Conservation (phyloP, 2,797 vertebrate species). For the Orestias chungarensis region DNA sequence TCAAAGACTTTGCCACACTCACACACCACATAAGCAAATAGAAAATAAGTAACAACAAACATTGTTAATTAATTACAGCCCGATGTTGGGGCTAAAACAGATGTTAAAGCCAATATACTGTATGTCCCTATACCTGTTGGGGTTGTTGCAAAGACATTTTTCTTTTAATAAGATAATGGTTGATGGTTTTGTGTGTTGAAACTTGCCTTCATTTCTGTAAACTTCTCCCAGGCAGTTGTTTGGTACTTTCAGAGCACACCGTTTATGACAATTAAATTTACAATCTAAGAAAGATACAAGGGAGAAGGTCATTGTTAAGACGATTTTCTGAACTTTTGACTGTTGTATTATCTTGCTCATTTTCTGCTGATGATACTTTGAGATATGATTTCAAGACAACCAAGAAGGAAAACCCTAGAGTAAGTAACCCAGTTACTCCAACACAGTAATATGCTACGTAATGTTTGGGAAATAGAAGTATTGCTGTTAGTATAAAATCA, state of each 20-base stretch:
- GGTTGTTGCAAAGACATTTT: not conserved
- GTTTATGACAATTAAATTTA: slow-evolving; percentile 98
- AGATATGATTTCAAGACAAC: not conserved
- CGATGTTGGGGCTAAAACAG: not conserved
- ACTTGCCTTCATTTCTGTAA: slow-evolving; percentile 90
- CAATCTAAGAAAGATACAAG: slow-evolving; percentile 82
- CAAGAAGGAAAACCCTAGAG: not conserved
- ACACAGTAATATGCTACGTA: no score
- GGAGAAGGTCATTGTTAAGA: not conserved
- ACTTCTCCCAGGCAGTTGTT: slow-evolving; percentile 98
- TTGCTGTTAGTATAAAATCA: not conserved
- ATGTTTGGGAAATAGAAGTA: not conserved
- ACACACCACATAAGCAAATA: no score
- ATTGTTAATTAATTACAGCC: not conserved
- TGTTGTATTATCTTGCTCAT: no score
- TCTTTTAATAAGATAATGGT: not conserved
- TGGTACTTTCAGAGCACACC: slow-evolving; percentile 94
- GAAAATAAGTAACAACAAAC: not conserved
- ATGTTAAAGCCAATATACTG: not conserved
- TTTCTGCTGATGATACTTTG: not conserved
- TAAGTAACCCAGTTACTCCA: not conserved
- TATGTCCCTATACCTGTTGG: not conserved
- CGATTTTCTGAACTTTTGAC: not conserved
- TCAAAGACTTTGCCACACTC: no score
- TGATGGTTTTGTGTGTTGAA: slow-evolving; percentile 4